Evolutionary conservation across 2,113 vertebrate genomes (phyloP), one percentile per base, ranked within the genome.

Genomic region (Corythaeola cristata): DNA sequence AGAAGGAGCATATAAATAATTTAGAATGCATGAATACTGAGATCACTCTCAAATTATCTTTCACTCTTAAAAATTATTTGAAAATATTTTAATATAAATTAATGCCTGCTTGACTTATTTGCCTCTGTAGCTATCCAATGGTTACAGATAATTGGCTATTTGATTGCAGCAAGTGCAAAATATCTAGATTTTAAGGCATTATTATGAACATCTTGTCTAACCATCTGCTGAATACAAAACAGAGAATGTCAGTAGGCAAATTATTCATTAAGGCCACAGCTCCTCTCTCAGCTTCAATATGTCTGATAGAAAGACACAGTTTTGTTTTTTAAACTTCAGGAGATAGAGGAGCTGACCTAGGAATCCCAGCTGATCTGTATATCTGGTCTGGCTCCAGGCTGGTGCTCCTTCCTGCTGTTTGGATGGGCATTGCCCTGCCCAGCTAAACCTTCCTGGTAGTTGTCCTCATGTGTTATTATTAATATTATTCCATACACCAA

Each of bases 211-310:
- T 89, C 66, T 94, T 93, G 68, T 82, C 69, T 91, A 93, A 75
- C 89, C 89, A 78, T 87, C 90, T 96, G 88, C 86, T 93, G 89
- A 93, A 95, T 82, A 64, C 72, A 77, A 88, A 83, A 62, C 77
- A 88, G 81, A 82, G 58, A 85, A 91, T 79, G 69, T 92, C 84
- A 87, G 86, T 24, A 78, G 73, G 62, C 77, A 94, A 95, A 76
- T 90, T 94, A 92, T 82, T 95, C 69, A 59, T 84, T 92, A 89
- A 93, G 62, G 30, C 73, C 2, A 0, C 72, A 92, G 74, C 45
- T 95, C 41, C 35, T 87, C 49, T 95, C 69, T 91, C 62, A 93
- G 80, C 50, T 93, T 87, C 91, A 79, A 5, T 86, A 69, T 66
- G 32, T 33, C 86, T 93, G 62, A 12, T 2, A 79, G n/a, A 69